Conservation (phyloP, 2,888 invertebrate genomes). For the Rambutsinella grinnellia region DNA sequence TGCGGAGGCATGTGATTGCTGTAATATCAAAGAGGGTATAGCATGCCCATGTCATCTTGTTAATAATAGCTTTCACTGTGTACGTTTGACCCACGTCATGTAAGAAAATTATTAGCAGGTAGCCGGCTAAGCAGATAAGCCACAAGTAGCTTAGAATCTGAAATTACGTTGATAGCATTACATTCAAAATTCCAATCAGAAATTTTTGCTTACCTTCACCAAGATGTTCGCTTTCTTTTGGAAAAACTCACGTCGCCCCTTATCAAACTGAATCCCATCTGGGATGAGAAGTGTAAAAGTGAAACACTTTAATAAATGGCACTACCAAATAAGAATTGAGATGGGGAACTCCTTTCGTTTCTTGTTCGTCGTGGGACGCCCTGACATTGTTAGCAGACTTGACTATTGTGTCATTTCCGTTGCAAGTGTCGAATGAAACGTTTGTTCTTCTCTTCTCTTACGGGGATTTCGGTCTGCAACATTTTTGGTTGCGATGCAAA, state of each 20-base stretch:
- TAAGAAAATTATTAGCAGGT: constrained; percentile 24
- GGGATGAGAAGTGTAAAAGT: constrained; percentile 27
- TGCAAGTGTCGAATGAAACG: too few relatives aligned
- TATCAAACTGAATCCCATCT: constrained; percentile 10
- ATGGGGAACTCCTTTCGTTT: constrained; percentile 14
- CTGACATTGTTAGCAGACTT: too few relatives aligned
- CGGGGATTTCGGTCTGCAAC: too few relatives aligned
- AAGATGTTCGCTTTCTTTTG: constrained; percentile 6
- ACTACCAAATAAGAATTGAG: constrained; percentile 8
- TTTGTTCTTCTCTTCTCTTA: too few relatives aligned
- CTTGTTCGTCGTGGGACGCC: too few relatives aligned
- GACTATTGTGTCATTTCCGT: too few relatives aligned
- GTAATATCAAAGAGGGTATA: constrained; percentile 29
- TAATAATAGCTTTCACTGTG: constrained; percentile 7
- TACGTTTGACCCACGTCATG: background rate
- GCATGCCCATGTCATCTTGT: constrained; percentile 19
- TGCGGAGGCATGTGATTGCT: constrained; percentile 11
- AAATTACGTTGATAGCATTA: background rate
- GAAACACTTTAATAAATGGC: constrained; percentile 16
- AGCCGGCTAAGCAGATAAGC: constrained; percentile 4
- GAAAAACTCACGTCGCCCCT: background rate
- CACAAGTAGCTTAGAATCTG: constrained; percentile 30
- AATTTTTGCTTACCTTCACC: constrained; percentile 7
- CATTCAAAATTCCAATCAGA: too few relatives aligned
- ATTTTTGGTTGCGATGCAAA: too few relatives aligned